Base-by-base conservation (phyloP, 2,797 vertebrate genomes). In the Onychomys arenicola region DNA sequence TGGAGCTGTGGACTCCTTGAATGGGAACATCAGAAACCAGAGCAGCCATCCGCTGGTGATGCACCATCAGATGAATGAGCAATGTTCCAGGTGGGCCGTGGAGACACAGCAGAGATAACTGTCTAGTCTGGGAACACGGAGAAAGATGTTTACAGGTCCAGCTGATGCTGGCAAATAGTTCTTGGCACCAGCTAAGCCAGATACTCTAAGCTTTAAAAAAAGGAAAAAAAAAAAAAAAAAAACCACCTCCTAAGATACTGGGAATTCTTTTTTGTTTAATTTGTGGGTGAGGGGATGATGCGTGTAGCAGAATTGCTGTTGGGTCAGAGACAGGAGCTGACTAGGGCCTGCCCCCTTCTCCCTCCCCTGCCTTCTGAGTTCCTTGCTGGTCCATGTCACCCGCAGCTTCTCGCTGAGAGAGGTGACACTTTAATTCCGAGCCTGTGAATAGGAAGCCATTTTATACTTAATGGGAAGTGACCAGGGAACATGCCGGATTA, bases 391-490 rank as follows among this genome's bases (percentile, higher is more conserved):
- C 9, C 65, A 77, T 84, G 90, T 71, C 49, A 83, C 85, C 90
- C 93, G 82, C n/a, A 91, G 63, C 89, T 73, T 81, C 92, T 96
- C 83, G 81, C 91, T 93, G 94, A 86, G 96, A 40, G 93, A 97
- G 94, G 89, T 97, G 97, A 98, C 97, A 93, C 95, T 96, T 96
- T 90, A 94, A 97, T 97, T 97, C 89, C 96, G 80, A 94, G 61
- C 89, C 83, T 90, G 86, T 77, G 86, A 95, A 94, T 96, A 94
- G 96, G 84, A 97, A 96, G 95, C 90, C 88, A 59, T 46, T 0
- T 93, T 95, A 0, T 14, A 85, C 82, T 93, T 97, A 97, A 97
- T 97, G 91, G 96, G 95, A 98, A 97, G 93, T 96, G 97, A 98
- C 95, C 89, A 4, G 91, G 82, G 90, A 97, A 97, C 97, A 97